Evolutionary conservation across 2,113 vertebrate genomes (phyloP).

Genomic region (Notarius lentiginosus): DNA sequence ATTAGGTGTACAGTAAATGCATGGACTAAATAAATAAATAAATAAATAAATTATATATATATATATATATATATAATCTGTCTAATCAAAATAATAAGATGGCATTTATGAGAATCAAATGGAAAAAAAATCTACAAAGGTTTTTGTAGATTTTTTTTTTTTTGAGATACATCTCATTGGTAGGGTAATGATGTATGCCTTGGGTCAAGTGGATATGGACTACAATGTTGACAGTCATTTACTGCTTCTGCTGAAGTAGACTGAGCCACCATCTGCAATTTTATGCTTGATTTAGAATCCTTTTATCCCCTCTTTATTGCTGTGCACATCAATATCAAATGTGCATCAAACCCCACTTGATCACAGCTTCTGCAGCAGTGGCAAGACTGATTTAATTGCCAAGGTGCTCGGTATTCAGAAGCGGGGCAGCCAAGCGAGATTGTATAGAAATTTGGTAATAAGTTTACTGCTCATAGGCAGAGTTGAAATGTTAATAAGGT

Average conservation of each 20-base stretch:
- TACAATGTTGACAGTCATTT: conserved; percentile 71
- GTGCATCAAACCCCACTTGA: conserved; percentile 62
- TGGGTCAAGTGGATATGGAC: conserved; percentile 63
- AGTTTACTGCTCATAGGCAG: background rate
- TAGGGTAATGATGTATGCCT: conserved; percentile 72
- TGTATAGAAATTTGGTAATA: conserved; percentile 24
- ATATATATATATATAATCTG: background rate
- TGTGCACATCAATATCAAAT: conserved; percentile 67
- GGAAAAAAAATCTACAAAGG: conserved; percentile 11
- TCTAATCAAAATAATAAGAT: conserved; percentile 34
- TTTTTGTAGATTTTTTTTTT: too few relatives aligned
- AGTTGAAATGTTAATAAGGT: background rate
- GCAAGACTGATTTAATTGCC: conserved; percentile 60
- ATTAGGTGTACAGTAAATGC: conserved; percentile 6
- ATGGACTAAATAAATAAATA: background rate
- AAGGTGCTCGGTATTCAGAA: conserved; percentile 36
- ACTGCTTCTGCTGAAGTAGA: conserved; percentile 68
- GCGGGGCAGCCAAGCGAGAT: conserved; percentile 10
- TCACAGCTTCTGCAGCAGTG: conserved; percentile 63
- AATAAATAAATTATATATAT: too few relatives aligned
- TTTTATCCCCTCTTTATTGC: conserved; percentile 64
- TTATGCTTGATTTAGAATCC: conserved; percentile 73
- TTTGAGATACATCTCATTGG: conserved; percentile 71
- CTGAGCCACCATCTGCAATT: conserved; percentile 75
- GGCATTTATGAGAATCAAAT: conserved; percentile 61